These are phyloP conservation scores for Dysmachus trigonus DNA, from an alignment of 2,888 invertebrate genomes.

Conservation along the genomic window DNA sequence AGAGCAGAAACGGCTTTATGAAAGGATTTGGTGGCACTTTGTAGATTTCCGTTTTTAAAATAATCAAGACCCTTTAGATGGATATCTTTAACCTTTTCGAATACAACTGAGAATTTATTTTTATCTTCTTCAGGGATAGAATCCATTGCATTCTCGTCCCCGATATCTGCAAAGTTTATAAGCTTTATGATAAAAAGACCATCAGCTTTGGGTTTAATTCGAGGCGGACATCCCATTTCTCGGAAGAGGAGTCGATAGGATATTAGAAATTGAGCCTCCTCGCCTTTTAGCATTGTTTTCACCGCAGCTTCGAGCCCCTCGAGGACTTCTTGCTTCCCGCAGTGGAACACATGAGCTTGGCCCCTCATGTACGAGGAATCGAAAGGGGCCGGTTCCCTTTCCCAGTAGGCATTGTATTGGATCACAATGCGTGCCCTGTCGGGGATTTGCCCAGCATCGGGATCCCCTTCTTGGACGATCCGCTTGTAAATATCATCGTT, in stretches of 20 bases:
- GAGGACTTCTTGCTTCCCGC: slow-evolving; percentile 61
- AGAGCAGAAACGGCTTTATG: slow-evolving; percentile 71
- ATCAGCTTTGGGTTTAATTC: slow-evolving; percentile 78
- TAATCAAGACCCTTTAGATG: slow-evolving; percentile 72
- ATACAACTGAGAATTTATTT: slow-evolving; percentile 69
- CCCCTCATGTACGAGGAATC: slow-evolving; percentile 62
- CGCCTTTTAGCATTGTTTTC: slow-evolving; percentile 80
- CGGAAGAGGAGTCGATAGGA: slow-evolving; percentile 79
- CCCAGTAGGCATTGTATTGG: slow-evolving; percentile 62
- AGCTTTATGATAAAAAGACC: slow-evolving; percentile 80
- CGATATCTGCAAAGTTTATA: slow-evolving; percentile 67
- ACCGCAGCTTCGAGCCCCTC: slow-evolving; percentile 78
- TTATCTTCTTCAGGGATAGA: slow-evolving; percentile 67
- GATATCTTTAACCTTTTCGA: slow-evolving; percentile 70
- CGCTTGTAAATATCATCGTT: slow-evolving; percentile 57
- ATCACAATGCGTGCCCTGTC: slow-evolving; percentile 58
- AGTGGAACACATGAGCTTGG: slow-evolving; percentile 57
- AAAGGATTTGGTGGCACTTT: slow-evolving; percentile 65
- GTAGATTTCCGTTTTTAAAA: slow-evolving; percentile 67
- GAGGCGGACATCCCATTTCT: slow-evolving; percentile 77
- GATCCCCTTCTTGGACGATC: slow-evolving; percentile 52
- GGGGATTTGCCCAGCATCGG: slow-evolving; percentile 54
- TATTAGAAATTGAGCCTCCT: slow-evolving; percentile 80
- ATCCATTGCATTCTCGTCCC: slow-evolving; percentile 62
- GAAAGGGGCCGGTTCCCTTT: slow-evolving; percentile 59